Evolutionary conservation across 2,888 invertebrate species (phyloP).

Genomic region (Myopa testacea): DNA sequence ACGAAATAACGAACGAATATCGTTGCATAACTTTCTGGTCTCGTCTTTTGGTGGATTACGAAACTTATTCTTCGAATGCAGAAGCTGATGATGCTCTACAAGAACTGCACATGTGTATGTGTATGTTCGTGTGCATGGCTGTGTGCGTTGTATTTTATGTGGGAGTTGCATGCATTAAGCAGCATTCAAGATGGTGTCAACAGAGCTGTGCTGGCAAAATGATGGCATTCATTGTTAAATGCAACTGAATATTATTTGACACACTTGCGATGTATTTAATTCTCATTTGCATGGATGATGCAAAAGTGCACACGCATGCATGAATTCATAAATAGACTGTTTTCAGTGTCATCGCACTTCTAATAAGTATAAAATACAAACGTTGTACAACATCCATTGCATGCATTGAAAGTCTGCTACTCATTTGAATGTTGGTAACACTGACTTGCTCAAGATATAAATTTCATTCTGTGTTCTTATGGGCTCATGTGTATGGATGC

Average conservation of each 20-base stretch:
- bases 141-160: background rate
- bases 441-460: no score
- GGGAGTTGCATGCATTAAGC: constrained; percentile 1
- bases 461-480: no score
- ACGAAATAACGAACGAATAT: background rate
- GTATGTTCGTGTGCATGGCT: background rate
- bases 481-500: no score
- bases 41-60: constrained; percentile 22
- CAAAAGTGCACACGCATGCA: constrained; percentile 16
- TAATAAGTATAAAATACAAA: constrained; percentile 7
- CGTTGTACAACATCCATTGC: background rate
- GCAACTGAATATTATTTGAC: constrained; percentile 33
- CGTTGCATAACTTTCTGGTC: constrained; percentile 8
- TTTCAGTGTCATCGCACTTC: constrained; percentile 18
- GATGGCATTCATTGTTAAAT: constrained; percentile 22
- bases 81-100: background rate
- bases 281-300: constrained; percentile 30
- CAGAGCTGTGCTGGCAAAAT: constrained; percentile 1
- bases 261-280: constrained; percentile 29
- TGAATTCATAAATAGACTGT: constrained; percentile 14
- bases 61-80: constrained; percentile 28
- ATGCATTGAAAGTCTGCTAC: background rate
- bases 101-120: background rate
- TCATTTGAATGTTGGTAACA: no score
- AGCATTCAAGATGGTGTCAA: constrained; percentile 19